Evolutionary conservation across 2,888 invertebrate species (phyloP).

Genomic region (Drosophila monieri): DNA sequence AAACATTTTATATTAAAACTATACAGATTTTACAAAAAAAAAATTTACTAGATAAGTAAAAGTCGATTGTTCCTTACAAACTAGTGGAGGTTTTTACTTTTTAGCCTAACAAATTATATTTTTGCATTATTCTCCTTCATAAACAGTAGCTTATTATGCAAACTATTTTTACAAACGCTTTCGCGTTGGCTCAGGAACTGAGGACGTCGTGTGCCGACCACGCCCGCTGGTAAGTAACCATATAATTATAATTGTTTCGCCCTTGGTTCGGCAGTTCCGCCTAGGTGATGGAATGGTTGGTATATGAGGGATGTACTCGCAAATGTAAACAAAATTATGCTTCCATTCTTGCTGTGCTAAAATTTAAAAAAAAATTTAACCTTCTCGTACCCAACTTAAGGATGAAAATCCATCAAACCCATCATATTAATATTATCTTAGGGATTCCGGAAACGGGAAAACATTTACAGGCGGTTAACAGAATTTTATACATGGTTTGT

Average conservation of each 20-base stretch:
- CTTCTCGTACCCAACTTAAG: neutral
- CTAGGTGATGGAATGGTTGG: conserved; percentile 2
- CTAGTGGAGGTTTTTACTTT: too few species aligned
- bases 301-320: conserved; percentile 11
- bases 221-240: conserved; percentile 47
- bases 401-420: too few species aligned
- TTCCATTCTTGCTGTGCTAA: conserved; percentile 46
- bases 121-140: too few species aligned
- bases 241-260: conserved; percentile 71
- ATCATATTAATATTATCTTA: too few species aligned
- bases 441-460: too few species aligned
- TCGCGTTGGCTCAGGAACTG: conserved; percentile 60
- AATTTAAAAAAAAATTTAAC: conserved; percentile 1
- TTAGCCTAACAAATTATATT: too few species aligned
- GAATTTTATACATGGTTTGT: conserved; percentile 55
- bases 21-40: too few species aligned
- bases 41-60: too few species aligned
- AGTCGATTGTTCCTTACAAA: too few species aligned
- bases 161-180: conserved; percentile 68
- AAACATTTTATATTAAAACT: too few species aligned
- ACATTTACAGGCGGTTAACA: neutral
- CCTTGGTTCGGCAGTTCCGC: conserved; percentile 30
- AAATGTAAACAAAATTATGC: conserved; percentile 61
- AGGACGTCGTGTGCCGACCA: conserved; percentile 44
- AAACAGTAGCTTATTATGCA: conserved; percentile 55